phyloP scores from a whole-genome alignment of 1,140 invertebrate genomes.

The Planococcus citri region DNA sequence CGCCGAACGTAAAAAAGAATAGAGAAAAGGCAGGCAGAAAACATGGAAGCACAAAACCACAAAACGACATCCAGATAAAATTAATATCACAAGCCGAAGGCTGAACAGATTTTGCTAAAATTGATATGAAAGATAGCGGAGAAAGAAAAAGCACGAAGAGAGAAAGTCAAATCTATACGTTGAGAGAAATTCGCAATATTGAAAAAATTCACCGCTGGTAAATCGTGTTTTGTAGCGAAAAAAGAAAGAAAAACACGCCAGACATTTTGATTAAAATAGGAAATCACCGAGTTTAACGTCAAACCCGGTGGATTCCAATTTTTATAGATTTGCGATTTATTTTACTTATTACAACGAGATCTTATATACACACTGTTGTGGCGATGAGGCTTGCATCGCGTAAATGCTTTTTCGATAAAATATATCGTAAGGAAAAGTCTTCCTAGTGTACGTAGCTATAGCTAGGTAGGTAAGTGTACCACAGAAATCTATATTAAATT shows the following conservation, averaged over 20 bases:
- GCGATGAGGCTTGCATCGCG: too few relatives aligned
- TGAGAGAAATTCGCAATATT: conserved; percentile 7
- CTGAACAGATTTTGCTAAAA: background rate
- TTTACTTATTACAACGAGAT: background rate
- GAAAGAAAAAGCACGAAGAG: background rate
- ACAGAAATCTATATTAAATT: too few relatives aligned
- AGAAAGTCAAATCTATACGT: background rate
- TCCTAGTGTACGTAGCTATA: too few relatives aligned
- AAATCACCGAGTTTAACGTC: background rate
- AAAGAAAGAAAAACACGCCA: background rate
- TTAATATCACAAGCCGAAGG: background rate
- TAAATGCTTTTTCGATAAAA: too few relatives aligned
- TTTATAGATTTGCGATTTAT: conserved; percentile 8
- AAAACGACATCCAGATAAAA: background rate
- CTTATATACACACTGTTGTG: background rate
- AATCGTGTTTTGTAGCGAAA: background rate
- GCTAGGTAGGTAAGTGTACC: too few relatives aligned
- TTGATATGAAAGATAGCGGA: conserved; percentile 2
- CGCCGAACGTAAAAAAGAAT: too few relatives aligned
- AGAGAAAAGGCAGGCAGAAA: too few relatives aligned
- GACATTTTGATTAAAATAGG: background rate
- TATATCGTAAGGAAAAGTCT: too few relatives aligned
- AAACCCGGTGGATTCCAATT: background rate
- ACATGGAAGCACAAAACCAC: too few relatives aligned
- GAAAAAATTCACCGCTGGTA: background rate